Conservation (phyloP, 35 echinoderm and acorn worm genomes). For the Holothuria glaberrima region DNA sequence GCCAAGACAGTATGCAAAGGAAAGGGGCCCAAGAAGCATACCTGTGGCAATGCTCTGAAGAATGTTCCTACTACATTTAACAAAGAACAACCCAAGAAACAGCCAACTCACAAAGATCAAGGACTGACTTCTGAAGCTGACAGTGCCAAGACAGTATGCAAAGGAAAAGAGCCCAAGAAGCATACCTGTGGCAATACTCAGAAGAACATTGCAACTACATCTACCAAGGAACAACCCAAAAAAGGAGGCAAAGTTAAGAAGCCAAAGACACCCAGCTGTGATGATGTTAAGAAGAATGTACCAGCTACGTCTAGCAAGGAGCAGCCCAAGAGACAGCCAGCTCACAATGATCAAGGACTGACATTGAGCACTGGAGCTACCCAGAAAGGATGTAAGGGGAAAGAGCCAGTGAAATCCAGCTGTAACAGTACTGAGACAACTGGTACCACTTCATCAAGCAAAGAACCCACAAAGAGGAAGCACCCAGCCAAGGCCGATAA, state of each 20-base stretch:
- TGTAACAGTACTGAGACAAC: neutral
- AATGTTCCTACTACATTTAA: neutral
- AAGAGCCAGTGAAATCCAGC: neutral
- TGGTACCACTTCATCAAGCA: neutral
- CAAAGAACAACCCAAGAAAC: neutral
- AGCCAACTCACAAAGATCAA: neutral
- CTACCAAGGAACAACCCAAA: neutral
- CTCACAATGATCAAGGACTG: neutral
- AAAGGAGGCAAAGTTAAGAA: too few relatives aligned
- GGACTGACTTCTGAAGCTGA: neutral
- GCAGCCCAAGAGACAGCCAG: neutral
- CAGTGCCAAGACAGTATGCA: neutral
- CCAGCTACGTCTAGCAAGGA: neutral
- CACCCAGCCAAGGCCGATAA: neutral
- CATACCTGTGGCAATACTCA: neutral
- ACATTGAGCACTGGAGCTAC: neutral
- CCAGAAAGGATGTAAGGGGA: neutral
- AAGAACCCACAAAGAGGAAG: neutral
- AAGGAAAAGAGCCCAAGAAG: neutral
- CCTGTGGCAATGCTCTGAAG: neutral
- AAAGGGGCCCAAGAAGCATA: neutral
- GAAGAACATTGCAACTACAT: neutral
- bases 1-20: neutral
- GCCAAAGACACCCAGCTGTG: neutral
- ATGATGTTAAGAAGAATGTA: neutral